Conservation (phyloP, 2,888 invertebrate species). For the Calameuta pallipes region DNA sequence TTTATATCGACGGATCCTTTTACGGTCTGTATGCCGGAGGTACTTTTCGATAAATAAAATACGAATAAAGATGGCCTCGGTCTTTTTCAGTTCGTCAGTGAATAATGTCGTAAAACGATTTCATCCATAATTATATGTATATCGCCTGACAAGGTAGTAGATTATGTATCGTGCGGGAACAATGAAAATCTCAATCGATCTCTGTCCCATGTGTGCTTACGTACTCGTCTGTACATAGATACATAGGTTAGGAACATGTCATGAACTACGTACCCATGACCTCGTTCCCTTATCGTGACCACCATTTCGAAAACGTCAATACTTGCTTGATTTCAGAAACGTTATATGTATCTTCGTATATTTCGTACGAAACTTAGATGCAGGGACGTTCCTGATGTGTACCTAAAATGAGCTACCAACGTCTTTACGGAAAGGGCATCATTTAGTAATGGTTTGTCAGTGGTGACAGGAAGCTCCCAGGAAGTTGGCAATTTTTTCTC, state of each 20-base stretch:
- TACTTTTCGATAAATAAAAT: not conserved
- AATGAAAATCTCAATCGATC: not conserved
- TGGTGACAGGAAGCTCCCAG: not conserved
- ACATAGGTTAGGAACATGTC: not conserved
- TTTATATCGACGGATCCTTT: not conserved
- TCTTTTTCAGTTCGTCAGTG: not conserved
- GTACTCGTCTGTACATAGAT: not conserved
- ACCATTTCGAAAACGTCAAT: not conserved
- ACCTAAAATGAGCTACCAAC: not conserved
- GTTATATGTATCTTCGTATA: not conserved
- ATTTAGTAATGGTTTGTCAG: not conserved
- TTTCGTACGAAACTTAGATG: not conserved
- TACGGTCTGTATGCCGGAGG: too few relatives aligned
- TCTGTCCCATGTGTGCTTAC: not conserved
- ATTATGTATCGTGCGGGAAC: not conserved
- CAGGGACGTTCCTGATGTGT: not conserved
- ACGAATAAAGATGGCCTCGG: not conserved
- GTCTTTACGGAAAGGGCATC: not conserved
- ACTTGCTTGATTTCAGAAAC: not conserved
- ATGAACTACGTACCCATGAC: not conserved
- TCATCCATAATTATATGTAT: not conserved
- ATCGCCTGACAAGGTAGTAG: not conserved
- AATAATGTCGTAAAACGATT: not conserved
- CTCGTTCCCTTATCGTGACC: not conserved
- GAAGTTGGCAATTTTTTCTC: not conserved